These are phyloP conservation scores for Gonioctena quinquepunctata DNA, from an alignment of 1,140 invertebrate species.

Conservation along the genomic window DNA sequence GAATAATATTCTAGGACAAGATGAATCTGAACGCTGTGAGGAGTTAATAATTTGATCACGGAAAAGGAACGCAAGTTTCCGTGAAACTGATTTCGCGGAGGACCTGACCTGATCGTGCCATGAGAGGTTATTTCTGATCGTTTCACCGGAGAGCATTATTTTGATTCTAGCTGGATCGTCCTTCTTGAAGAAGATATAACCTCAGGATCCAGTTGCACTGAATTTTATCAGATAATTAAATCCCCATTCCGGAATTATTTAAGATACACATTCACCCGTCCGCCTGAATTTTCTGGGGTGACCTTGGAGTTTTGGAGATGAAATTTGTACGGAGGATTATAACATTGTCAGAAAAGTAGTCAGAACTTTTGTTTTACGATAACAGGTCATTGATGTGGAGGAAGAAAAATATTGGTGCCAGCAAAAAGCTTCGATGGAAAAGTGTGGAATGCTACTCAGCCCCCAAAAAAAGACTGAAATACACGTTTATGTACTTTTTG, in stretches of 20 bases:
- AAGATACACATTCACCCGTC: not conserved
- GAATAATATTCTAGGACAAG: too few relatives aligned
- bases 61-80: not conserved
- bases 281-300: not conserved
- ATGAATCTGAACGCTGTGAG: too few relatives aligned
- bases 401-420: too few relatives aligned
- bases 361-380: too few relatives aligned
- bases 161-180: not conserved
- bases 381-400: too few relatives aligned
- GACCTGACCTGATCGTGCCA: not conserved
- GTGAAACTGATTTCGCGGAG: not conserved
- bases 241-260: not conserved
- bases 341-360: too few relatives aligned
- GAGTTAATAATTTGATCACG: too few relatives aligned
- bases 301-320: not conserved
- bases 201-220: not conserved
- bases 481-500: too few relatives aligned
- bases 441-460: too few relatives aligned
- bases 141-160: not conserved
- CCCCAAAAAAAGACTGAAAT: too few relatives aligned
- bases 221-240: not conserved
- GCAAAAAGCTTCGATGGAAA: too few relatives aligned
- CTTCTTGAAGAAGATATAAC: not conserved
- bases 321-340: not conserved
- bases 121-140: not conserved